Percentiles rank a stretch among this genome's conserved stretches.
Evolutionary conservation across 1,140 invertebrate species (phyloP).

Genomic region (Neelides sp.): DNA sequence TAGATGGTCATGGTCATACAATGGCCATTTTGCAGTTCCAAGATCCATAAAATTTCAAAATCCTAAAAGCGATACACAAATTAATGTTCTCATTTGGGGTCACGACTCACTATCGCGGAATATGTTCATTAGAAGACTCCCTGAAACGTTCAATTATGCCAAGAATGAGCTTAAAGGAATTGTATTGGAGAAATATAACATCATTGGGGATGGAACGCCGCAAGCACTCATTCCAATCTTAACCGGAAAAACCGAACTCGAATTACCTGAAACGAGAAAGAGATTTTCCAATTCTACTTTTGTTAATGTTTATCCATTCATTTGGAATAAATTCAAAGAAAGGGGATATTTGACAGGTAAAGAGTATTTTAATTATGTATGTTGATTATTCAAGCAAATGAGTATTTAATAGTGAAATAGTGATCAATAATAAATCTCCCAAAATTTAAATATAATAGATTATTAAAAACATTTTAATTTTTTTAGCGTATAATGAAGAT

Average conservation of each 20-base stretch:
- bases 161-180: constrained; percentile 52
- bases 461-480: constrained; percentile 19
- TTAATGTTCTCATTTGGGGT: constrained; percentile 77
- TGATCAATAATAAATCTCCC: no score
- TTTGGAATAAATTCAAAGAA: constrained; percentile 61
- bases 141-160: constrained; percentile 64
- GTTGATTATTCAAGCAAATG: no score
- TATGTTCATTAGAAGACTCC: constrained; percentile 72
- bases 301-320: constrained; percentile 67
- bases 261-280: constrained; percentile 72
- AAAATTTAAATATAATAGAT: no score
- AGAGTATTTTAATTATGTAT: no score
- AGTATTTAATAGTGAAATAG: no score
- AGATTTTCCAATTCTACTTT: constrained; percentile 50
- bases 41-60: neutral
- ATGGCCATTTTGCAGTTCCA: neutral
- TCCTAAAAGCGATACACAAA: constrained; percentile 37
- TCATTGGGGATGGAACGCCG: constrained; percentile 87
- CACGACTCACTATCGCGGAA: constrained; percentile 82
- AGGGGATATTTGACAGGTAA: constrained; percentile 50
- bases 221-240: constrained; percentile 83
- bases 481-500: constrained; percentile 75
- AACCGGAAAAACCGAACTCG: constrained; percentile 74
- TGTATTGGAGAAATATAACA: constrained; percentile 72
- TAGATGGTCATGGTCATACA: constrained; percentile 4